Base-by-base conservation (phyloP, 2,888 invertebrate genomes). In the Drosophila nr. perissopoda region DNA sequence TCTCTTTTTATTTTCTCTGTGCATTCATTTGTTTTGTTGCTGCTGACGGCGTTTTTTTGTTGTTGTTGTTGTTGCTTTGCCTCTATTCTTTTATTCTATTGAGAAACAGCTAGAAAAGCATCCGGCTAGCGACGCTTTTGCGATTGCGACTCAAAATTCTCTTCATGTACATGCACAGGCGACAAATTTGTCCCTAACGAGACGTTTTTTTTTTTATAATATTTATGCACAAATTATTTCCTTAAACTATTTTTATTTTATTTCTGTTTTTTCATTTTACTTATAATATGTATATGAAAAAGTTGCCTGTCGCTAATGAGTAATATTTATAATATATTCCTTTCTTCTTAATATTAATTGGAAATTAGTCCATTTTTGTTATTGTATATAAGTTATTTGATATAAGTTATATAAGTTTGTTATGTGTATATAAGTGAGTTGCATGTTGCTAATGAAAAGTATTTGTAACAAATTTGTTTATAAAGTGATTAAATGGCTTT, bases 81-180 rank as follows among this genome's bases (percentile, higher is more conserved):
- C 51, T 73, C 78, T 58, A 45, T 63, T 53, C 70, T 58, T 63
- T 34, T 56, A 51, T 72, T 78, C 66, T 72, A 69, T 69, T 58
- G 68, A 74, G 85, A 74, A 86, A 84, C 79, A 76, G 86, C 81
- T 76, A 79, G 76, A 61, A 71, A 76, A 76, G 83, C 86, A 86
- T 86, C 86, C 83, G 82, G 77, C 82, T 82, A 49, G 62, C 69
- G 73, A 56, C 64, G 61, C 68, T 69, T 53, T 56, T 69, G 61
- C 67, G 57, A 40, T 62, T 62, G 59, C 56, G 56, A 59, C 68
- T 66, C 59, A 57, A 73, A 74, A 79, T 72, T 42, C 73, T 82
- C 63, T 75, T 64, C 52, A 67, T 77, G 53, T 49, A 54, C 11
- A 21, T 4, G 61, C 45, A 48, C 70, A 78, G 80, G 70, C 70